Conservation (phyloP, 2,888 invertebrate genomes). For the Craniophora ligustri region DNA sequence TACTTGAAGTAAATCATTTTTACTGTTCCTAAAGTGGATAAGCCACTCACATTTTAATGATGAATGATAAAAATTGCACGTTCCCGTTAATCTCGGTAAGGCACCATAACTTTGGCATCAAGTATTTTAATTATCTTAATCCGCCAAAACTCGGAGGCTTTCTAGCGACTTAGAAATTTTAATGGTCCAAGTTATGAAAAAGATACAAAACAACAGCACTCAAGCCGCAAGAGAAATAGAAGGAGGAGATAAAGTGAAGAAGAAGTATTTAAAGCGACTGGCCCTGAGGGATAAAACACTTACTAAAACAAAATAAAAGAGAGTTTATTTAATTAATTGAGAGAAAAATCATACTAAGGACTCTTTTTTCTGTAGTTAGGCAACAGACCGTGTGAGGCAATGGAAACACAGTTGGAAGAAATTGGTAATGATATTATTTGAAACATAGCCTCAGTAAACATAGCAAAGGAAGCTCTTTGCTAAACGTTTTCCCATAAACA, state of each 20-base stretch:
- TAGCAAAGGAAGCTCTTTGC: no score
- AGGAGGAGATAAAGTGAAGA: slow-evolving; percentile 16
- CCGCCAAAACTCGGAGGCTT: slow-evolving; percentile 65
- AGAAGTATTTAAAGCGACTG: slow-evolving; percentile 22
- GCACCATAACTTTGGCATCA: slow-evolving; percentile 66
- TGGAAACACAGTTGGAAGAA: no score
- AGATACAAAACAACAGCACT: slow-evolving; percentile 25
- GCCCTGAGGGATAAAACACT: no score
- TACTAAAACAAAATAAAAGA: no score
- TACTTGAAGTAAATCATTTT: slow-evolving; percentile 3
- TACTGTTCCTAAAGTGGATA: slow-evolving; percentile 34
- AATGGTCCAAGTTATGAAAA: slow-evolving; percentile 56
- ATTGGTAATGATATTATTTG: no score
- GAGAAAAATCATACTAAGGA: no score
- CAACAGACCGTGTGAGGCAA: no score
- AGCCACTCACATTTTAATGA: slow-evolving; percentile 41
- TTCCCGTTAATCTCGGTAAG: slow-evolving; percentile 61
- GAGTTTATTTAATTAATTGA: no score
- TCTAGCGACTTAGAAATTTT: slow-evolving; percentile 64
- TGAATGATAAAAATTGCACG: slow-evolving; percentile 48
- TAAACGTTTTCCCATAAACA: no score
- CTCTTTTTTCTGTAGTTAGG: no score
- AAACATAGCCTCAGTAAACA: no score
- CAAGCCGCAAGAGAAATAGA: slow-evolving; percentile 16
- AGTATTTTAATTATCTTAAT: slow-evolving; percentile 81